Conservation (phyloP, 2,888 invertebrate genomes). For the Hydriomena furcata region DNA sequence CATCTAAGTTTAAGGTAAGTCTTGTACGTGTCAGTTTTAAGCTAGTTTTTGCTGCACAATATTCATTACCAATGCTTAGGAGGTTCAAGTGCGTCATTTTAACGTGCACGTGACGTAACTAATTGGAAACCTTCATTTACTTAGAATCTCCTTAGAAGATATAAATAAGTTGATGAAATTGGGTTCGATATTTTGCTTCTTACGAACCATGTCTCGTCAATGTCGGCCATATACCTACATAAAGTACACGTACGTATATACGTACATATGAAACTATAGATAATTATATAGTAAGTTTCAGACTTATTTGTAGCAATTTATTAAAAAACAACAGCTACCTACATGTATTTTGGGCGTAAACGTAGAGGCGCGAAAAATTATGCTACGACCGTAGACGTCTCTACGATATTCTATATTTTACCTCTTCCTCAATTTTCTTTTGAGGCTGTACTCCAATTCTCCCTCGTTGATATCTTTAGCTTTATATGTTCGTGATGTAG, state of each 20-base stretch:
- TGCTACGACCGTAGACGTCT: too few relatives aligned
- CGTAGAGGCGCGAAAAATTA: too few relatives aligned
- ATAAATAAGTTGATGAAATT: constrained; percentile 10
- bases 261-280: too few relatives aligned
- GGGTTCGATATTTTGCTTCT: background rate
- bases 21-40: background rate
- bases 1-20: constrained; percentile 58
- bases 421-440: too few relatives aligned
- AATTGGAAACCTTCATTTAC: constrained; percentile 40
- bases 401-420: too few relatives aligned
- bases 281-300: too few relatives aligned
- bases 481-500: too few relatives aligned
- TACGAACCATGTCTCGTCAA: background rate
- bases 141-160: constrained; percentile 19
- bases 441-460: too few relatives aligned
- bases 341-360: too few relatives aligned
- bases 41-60: constrained; percentile 11
- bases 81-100: constrained; percentile 56
- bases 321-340: too few relatives aligned
- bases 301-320: too few relatives aligned
- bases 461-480: too few relatives aligned
- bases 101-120: constrained; percentile 60
- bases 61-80: constrained; percentile 40
- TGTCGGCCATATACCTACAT: background rate
- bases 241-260: background rate